phyloP scores from a whole-genome alignment of 1,140 invertebrate species.

The Ceratina calcarata region DNA sequence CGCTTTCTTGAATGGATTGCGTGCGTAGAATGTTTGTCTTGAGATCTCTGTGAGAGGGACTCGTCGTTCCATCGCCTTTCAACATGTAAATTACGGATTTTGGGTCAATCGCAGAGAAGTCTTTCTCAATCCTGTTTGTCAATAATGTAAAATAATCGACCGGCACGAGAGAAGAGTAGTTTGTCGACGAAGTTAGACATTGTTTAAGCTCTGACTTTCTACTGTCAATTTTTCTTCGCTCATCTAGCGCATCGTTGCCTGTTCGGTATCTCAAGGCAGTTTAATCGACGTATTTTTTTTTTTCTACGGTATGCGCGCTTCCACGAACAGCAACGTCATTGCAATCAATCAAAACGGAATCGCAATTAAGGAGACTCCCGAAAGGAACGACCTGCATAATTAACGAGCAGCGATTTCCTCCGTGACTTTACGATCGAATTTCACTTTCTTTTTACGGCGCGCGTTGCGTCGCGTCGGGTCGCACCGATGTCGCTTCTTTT shows the following conservation, averaged over 20 bases:
- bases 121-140: background rate
- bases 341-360: constrained; percentile 45
- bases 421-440: constrained; percentile 49
- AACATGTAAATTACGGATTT: background rate
- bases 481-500: background rate
- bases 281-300: constrained; percentile 5
- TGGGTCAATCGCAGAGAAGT: background rate
- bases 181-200: background rate
- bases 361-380: constrained; percentile 41
- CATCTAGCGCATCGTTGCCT: background rate
- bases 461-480: background rate
- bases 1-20: background rate
- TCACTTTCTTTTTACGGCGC: constrained; percentile 40
- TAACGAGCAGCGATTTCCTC: constrained; percentile 42
- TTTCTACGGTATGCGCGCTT: background rate
- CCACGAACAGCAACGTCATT: constrained; percentile 30
- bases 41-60: background rate
- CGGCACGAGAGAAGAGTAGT: background rate
- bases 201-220: constrained; percentile 1
- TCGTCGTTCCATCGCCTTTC: background rate
- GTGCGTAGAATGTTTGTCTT: background rate
- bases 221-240: constrained; percentile 16
- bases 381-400: constrained; percentile 39
- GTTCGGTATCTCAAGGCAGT: background rate
- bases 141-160: background rate